Percentiles rank a stretch among this genome's conserved stretches.
These are phyloP conservation scores for Callopanchax toddi DNA, from an alignment of 2,113 vertebrate genomes.

Conservation along the genomic window DNA sequence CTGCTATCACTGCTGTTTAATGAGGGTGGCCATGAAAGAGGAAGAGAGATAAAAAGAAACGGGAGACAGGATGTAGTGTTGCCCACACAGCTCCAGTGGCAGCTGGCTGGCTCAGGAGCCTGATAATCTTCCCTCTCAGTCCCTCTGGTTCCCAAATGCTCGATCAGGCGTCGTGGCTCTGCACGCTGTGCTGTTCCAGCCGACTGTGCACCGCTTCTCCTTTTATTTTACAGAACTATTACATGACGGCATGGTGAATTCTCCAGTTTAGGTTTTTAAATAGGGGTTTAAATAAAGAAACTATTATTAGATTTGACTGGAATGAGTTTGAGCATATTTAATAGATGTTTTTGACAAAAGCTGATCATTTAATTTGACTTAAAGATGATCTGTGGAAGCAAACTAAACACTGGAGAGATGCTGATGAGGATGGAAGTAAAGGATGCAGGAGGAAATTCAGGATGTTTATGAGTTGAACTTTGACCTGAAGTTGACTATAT, in stretches of 20 bases:
- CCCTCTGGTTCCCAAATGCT: conserved; percentile 56
- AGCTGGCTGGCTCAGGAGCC: conserved; percentile 65
- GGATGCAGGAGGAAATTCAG: not conserved
- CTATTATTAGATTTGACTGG: not conserved
- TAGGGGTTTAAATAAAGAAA: not conserved
- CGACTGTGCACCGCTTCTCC: not conserved
- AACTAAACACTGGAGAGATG: not conserved
- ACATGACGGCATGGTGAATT: conserved; percentile 1
- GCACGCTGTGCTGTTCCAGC: conserved; percentile 26
- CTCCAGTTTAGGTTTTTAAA: not conserved
- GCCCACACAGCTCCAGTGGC: conserved; percentile 59
- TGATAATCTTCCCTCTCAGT: conserved; percentile 61
- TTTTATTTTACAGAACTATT: conserved; percentile 9
- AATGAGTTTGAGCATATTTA: not conserved
- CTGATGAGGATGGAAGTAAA: no score
- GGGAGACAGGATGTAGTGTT: conserved; percentile 29
- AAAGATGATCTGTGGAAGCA: not conserved
- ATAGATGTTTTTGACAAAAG: not conserved
- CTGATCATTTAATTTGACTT: not conserved
- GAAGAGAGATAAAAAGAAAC: conserved; percentile 45
- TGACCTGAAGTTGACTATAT: conserved; percentile 29
- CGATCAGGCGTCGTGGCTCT: conserved; percentile 33
- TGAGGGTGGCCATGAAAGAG: conserved; percentile 52
- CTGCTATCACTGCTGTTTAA: conserved; percentile 44
- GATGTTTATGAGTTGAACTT: conserved; percentile 15